These are phyloP conservation scores for Asarcornis scutulata DNA, from an alignment of 2,113 vertebrate species.

Conservation along the genomic window DNA sequence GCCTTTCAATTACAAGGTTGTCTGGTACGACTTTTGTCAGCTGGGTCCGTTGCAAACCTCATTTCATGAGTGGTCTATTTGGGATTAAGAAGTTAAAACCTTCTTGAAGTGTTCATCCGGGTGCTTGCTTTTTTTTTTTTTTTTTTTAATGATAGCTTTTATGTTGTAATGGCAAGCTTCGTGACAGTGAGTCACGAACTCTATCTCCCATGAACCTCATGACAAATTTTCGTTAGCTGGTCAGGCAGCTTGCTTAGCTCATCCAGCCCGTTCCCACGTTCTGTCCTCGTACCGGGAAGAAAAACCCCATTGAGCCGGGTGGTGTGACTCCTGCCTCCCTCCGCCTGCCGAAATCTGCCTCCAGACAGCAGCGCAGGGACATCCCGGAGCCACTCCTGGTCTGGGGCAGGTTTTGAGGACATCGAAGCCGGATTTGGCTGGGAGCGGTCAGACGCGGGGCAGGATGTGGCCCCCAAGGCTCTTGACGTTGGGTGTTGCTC, in stretches of 20 bases:
- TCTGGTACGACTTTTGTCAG: neutral
- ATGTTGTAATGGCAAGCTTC: conserved; percentile 49
- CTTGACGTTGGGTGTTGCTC: neutral
- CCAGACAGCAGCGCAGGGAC: neutral
- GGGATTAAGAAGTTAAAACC: conserved; percentile 56
- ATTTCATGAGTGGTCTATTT: neutral
- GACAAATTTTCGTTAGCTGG: conserved; percentile 59
- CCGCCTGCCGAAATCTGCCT: neutral
- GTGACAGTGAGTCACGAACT: conserved; percentile 55
- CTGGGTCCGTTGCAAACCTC: neutral
- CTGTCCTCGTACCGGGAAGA: neutral
- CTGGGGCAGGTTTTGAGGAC: neutral
- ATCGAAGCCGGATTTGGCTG: rapidly evolving
- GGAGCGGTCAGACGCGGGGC: neutral
- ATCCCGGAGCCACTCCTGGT: rapidly evolving
- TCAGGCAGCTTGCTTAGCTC: conserved; percentile 40
- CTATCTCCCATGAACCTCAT: conserved; percentile 53
- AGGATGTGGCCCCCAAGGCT: neutral
- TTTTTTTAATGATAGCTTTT: conserved; percentile 64
- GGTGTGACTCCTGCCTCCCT: neutral
- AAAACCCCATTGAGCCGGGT: neutral
- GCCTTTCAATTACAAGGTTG: neutral
- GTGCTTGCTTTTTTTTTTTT: neutral
- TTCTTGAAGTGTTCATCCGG: neutral
- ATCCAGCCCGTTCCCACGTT: neutral